Percentiles rank a stretch among this genome's conserved stretches.
Conservation (phyloP, 2,888 invertebrate species). For the Allacma fusca region DNA sequence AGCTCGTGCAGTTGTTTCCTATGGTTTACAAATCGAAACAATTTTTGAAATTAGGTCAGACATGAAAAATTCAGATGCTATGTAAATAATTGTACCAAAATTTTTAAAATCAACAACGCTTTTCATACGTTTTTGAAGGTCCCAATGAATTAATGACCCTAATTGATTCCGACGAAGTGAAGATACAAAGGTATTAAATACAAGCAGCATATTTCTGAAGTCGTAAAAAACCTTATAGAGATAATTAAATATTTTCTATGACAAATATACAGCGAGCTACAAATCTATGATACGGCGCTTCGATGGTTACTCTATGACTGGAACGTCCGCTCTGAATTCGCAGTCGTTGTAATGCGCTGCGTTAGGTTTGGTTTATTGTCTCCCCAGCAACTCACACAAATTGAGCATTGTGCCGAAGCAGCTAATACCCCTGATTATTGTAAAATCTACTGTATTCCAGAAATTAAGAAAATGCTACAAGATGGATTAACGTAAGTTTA, state of each 20-base stretch:
- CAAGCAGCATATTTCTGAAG: neutral
- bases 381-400: slow-evolving; percentile 81
- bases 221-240: no score
- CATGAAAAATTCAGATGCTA: neutral
- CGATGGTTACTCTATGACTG: slow-evolving; percentile 80
- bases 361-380: slow-evolving; percentile 81
- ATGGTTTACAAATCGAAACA: slow-evolving; percentile 50
- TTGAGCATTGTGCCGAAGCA: slow-evolving; percentile 77
- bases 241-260: no score
- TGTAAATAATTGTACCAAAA: neutral
- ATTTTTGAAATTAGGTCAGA: slow-evolving; percentile 45
- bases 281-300: slow-evolving; percentile 81
- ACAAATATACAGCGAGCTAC: slow-evolving; percentile 78
- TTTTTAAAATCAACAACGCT: neutral
- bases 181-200: slow-evolving; percentile 56
- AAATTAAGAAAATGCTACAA: slow-evolving; percentile 79
- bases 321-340: slow-evolving; percentile 69
- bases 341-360: slow-evolving; percentile 73
- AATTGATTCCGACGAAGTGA: slow-evolving; percentile 54
- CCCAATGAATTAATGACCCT: slow-evolving; percentile 53
- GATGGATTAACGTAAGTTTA: slow-evolving; percentile 82
- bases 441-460: slow-evolving; percentile 73
- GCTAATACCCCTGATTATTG: slow-evolving; percentile 70
- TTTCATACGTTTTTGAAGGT: slow-evolving; percentile 39
- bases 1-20: slow-evolving; percentile 53